phyloP scores from a whole-genome alignment of 1,140 invertebrate species.

The Gryllus bimaculatus region DNA sequence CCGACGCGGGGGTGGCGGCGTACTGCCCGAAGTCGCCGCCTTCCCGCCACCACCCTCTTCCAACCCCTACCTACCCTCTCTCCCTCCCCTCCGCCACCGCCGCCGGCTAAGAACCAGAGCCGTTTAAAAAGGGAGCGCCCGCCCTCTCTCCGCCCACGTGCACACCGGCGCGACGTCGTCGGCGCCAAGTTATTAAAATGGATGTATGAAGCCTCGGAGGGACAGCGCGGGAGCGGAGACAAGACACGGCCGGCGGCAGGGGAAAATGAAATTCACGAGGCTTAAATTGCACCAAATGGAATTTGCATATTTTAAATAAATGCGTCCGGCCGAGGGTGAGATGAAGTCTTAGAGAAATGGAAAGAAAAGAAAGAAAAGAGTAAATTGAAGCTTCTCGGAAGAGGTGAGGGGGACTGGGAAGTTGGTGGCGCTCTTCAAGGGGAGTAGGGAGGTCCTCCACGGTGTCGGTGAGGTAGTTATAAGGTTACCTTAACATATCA shows the following conservation, averaged over 20 bases:
- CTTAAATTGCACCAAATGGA: neutral
- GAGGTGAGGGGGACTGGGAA: too few species aligned
- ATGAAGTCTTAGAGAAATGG: neutral
- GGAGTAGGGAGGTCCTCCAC: too few species aligned
- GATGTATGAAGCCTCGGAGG: neutral
- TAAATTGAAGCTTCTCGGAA: too few species aligned
- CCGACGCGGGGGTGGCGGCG: neutral
- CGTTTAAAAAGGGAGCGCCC: neutral
- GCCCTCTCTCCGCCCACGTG: too few species aligned
- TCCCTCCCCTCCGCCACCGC: too few species aligned
- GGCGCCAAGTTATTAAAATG: neutral
- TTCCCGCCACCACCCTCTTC: neutral
- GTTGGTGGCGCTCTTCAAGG: too few species aligned
- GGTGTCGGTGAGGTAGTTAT: too few species aligned
- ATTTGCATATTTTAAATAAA: slow-evolving; percentile 6
- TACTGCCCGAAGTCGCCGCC: too few species aligned
- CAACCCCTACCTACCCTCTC: neutral
- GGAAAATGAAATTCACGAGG: neutral
- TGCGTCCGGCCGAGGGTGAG: neutral
- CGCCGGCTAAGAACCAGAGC: neutral
- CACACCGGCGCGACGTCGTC: neutral
- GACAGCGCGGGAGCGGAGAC: neutral
- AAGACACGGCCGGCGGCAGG: too few species aligned
- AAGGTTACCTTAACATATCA: too few species aligned
- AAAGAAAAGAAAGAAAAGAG: neutral